A percentile compares a stretch with the other conserved stretches of the same genome.
phyloP scores from a whole-genome alignment of 2,888 invertebrate genomes.

The Neuroscelio doddi region DNA sequence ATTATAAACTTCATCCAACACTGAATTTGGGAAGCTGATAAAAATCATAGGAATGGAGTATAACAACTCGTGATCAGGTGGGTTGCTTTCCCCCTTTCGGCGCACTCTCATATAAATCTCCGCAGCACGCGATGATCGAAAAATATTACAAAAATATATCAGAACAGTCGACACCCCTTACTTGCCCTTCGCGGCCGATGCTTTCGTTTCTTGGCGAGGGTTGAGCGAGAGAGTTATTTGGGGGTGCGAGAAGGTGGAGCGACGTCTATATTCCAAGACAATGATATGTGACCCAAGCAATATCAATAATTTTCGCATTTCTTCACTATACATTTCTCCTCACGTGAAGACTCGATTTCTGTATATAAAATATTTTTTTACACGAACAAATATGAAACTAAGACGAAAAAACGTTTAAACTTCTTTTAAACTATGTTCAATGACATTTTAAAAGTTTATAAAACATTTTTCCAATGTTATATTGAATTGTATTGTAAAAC shows the following conservation, averaged over 20 bases:
- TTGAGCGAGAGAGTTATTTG: constrained; percentile 59
- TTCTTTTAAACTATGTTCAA: no score
- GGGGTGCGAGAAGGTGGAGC: constrained; percentile 59
- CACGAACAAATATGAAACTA: no score
- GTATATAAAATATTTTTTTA: no score
- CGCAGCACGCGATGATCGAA: constrained; percentile 72
- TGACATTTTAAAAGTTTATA: no score
- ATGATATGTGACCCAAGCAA: constrained; percentile 71
- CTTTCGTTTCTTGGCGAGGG: constrained; percentile 53
- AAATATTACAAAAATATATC: constrained; percentile 72
- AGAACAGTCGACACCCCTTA: constrained; percentile 66
- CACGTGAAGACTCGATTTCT: no score
- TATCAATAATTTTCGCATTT: constrained; percentile 72
- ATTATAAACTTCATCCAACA: no score
- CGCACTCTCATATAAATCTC: constrained; percentile 66
- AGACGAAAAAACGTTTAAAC: no score
- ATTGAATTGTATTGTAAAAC: no score
- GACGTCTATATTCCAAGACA: constrained; percentile 71
- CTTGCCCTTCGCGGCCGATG: constrained; percentile 37
- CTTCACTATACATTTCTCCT: constrained; percentile 63
- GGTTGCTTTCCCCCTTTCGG: constrained; percentile 56
- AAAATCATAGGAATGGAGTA: constrained; percentile 44
- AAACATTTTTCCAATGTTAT: no score
- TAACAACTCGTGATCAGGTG: constrained; percentile 70
- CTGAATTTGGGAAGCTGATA: constrained; percentile 14